Evolutionary conservation across 2,888 invertebrate species (phyloP), one percentile per base, ranked within the genome.

Genomic region (Luperina testacea): DNA sequence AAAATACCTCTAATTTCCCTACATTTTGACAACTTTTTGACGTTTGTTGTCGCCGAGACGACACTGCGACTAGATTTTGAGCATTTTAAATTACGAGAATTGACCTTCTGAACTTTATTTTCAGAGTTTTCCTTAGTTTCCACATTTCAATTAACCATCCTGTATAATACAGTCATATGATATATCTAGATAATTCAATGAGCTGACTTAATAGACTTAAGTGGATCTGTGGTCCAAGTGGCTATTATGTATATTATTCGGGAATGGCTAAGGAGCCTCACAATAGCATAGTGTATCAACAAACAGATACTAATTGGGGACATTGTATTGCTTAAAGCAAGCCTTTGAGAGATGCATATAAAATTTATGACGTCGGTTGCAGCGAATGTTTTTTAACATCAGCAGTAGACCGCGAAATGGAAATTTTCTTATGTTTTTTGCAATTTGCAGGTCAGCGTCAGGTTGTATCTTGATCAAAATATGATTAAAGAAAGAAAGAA

Each of bases 271-370:
- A 77, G 78, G 77, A 87, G 77, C 75, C 72, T 77, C 82, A 87
- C 78, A 84, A 87, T 84, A 71, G 80, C 75, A 51, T 74, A 71
- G 77, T 88, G 80, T 83, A 85, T 87, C 85, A 88, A 86, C 87
- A 92, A 87, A 86, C 76, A 68, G 75, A 73, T 77, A 77, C 85
- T 86, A 90, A 88, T 88, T 89, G 87, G 85, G 82, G 83, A 87
- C 85, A 82, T 87, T 84, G 86, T 90, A 85, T 84, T 82, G 85
- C 78, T 87, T 87, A 84, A 87, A 81, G 85, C 81, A 72, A 84
- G 67, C 79, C 84, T 84, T 88, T 84, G 75, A 74, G 78, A 59
- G 80, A 74, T 82, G 75, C 75, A 84, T 82, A 84, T 87, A 87
- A 42, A 61, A 63, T 71, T 0, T 27, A 81, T 77, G 72, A 32